Evolutionary conservation across 2,113 vertebrate genomes (phyloP).

Genomic region (Pristiophorus japonicus): DNA sequence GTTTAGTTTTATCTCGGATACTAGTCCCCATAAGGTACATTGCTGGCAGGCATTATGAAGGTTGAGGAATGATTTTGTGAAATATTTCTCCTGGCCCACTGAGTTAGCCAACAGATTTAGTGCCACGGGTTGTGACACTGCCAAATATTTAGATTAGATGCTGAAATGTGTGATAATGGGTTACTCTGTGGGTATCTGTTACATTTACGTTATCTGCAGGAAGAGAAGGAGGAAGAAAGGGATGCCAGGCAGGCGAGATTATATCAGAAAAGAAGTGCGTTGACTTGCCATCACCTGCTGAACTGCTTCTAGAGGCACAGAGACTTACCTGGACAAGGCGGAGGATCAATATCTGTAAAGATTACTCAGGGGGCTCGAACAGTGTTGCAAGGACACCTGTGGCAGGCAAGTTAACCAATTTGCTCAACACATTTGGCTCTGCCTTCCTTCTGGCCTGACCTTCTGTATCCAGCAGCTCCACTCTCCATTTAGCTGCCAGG

Average conservation of each 20-base stretch:
- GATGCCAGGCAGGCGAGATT: not conserved
- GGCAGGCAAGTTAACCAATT: too few relatives aligned
- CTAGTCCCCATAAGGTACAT: not conserved
- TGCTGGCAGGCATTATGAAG: not conserved
- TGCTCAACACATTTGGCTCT: not conserved
- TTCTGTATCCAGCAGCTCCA: not conserved
- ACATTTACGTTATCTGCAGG: not conserved
- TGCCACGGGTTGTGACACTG: not conserved
- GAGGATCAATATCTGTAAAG: not conserved
- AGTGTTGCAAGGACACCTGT: too few relatives aligned
- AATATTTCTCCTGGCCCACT: not conserved
- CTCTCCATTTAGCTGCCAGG: not conserved
- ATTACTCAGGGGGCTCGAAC: not conserved
- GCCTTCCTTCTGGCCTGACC: not conserved
- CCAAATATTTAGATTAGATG: not conserved
- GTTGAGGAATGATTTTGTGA: not conserved
- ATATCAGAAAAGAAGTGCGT: not conserved
- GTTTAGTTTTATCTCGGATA: not conserved
- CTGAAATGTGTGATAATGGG: not conserved
- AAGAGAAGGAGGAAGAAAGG: not conserved
- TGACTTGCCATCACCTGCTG: not conserved
- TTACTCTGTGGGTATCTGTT: not conserved
- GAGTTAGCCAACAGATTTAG: not conserved
- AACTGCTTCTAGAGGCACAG: not conserved
- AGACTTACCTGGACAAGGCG: not conserved